Evolutionary conservation across 2,888 invertebrate species (phyloP), one percentile per base, ranked within the genome.

Genomic region (Thecocarcelia acutangulata): DNA sequence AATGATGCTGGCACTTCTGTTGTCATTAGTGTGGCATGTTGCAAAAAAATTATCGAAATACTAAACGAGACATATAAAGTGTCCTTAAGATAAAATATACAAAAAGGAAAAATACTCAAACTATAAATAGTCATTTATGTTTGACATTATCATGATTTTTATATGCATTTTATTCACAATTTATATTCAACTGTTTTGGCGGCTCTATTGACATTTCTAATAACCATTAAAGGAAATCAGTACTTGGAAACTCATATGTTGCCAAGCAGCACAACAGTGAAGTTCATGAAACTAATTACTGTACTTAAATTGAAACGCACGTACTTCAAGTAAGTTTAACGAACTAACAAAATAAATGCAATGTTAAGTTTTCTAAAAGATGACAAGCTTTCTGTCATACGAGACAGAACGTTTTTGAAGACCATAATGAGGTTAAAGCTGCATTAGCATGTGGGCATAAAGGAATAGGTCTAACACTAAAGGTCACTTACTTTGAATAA

Each of bases 1-100:
- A 48, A 74, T 40, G 48, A 58, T 58, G 40, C 37, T 74, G 76
- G 68, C 61, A 68, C 61, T 68, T 68, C 48, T 70, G 50, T 24
- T 74, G 82, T 75, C 82, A 78, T 82, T 78, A 82, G 74, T 82
- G 33, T 33, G 58, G 74, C 69, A 66, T 82, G 64, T 66, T 78
- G 66, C 74, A 82, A 70, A 78, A 70, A 78, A 70, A 78, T 82
- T 75, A 82, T 82, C 70, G 70, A 66, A 74, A 42, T 70, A 66
- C 70, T 59, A 46, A 61, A 46, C 74, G 54, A 74, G 78, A 82
- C 70, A 75, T 78, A 78, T 58, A 74, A 74, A 82, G 54, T 74
- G 58, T 78, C 48, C 74, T 52, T 40, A 54, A 78, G 78, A 78
- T 74, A 81, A 66, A 58, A 58, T 8, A 8, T 8, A 33, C 33